These are phyloP conservation scores for Gadopsis bispinosus DNA, from an alignment of 2,797 vertebrate genomes.

Conservation along the genomic window DNA sequence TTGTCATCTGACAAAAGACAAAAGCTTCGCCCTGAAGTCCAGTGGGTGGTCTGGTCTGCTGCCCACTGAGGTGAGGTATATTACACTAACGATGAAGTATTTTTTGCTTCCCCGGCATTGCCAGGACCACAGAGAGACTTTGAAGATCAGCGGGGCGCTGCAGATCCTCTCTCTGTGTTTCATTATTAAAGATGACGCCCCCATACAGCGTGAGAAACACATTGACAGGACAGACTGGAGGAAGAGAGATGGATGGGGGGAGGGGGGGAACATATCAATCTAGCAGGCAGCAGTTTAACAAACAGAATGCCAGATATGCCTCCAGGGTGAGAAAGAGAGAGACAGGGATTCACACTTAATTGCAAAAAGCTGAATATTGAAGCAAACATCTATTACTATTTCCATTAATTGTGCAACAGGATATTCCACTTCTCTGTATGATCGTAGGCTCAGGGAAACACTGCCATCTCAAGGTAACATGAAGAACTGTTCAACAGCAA, in stretches of 20 bases:
- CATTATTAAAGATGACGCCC: constrained; percentile 77
- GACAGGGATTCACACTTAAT: constrained; percentile 26
- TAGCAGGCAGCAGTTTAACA: constrained; percentile 49
- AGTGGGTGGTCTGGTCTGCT: constrained; percentile 53
- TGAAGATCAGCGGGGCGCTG: constrained; percentile 64
- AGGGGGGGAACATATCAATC: constrained; percentile 56
- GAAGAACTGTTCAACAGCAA: constrained; percentile 19
- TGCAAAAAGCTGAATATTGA: constrained; percentile 47
- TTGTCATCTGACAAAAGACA: constrained; percentile 41
- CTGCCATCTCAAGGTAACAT: constrained; percentile 77
- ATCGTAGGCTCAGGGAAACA: constrained; percentile 64
- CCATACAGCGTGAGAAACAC: constrained; percentile 59
- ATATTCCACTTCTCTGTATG: constrained; percentile 1
- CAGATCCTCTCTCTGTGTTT: constrained; percentile 67
- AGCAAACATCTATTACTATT: constrained; percentile 31
- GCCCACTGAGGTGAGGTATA: constrained; percentile 37
- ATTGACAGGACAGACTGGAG: constrained; percentile 29
- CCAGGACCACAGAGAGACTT: constrained; percentile 57
- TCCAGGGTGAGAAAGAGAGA: constrained; percentile 31
- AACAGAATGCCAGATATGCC: constrained; percentile 66
- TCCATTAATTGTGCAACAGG: constrained; percentile 29
- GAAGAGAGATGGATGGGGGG: constrained; percentile 39
- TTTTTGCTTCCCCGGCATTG: constrained; percentile 25
- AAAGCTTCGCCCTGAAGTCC: constrained; percentile 36
- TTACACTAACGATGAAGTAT: constrained; percentile 56